phyloP scores from a whole-genome alignment of 2,888 invertebrate genomes.

The Lacanobia oleracea region DNA sequence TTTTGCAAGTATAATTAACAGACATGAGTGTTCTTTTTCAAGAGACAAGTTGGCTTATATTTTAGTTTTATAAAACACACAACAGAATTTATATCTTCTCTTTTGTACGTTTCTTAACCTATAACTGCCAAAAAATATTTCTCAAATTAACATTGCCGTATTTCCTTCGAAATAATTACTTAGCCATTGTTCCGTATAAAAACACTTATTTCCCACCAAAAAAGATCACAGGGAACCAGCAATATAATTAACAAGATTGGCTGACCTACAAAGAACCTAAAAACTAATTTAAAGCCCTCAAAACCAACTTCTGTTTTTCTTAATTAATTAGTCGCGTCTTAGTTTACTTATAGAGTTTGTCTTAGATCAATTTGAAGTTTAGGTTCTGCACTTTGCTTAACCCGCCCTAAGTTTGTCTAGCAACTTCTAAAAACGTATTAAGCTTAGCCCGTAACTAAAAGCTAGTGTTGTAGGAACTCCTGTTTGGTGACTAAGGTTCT shows the following conservation, averaged over 20 bases:
- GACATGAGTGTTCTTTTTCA: too few relatives aligned
- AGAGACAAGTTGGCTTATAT: too few relatives aligned
- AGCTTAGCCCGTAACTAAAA: constrained; percentile 33
- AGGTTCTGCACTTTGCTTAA: constrained; percentile 47
- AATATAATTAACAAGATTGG: constrained; percentile 14
- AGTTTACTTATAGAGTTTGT: constrained; percentile 47
- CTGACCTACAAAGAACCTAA: constrained; percentile 13
- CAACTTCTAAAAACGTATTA: constrained; percentile 49
- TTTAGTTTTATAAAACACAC: too few relatives aligned
- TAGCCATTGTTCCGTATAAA: neutral
- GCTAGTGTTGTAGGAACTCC: constrained; percentile 23
- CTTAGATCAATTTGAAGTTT: constrained; percentile 43
- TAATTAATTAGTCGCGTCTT: constrained; percentile 49
- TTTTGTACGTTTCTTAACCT: neutral
- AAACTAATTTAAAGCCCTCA: constrained; percentile 27
- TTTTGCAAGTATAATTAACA: too few relatives aligned
- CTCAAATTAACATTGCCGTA: neutral
- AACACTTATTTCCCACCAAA: constrained; percentile 1
- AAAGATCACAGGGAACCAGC: neutral
- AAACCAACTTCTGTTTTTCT: constrained; percentile 47
- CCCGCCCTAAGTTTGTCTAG: constrained; percentile 42
- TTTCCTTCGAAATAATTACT: neutral
- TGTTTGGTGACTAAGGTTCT: constrained; percentile 9
- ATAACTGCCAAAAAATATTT: neutral
- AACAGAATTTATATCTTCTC: neutral